phyloP scores from a whole-genome alignment of 2,113 vertebrate genomes.

The Coracopsis vasa region DNA sequence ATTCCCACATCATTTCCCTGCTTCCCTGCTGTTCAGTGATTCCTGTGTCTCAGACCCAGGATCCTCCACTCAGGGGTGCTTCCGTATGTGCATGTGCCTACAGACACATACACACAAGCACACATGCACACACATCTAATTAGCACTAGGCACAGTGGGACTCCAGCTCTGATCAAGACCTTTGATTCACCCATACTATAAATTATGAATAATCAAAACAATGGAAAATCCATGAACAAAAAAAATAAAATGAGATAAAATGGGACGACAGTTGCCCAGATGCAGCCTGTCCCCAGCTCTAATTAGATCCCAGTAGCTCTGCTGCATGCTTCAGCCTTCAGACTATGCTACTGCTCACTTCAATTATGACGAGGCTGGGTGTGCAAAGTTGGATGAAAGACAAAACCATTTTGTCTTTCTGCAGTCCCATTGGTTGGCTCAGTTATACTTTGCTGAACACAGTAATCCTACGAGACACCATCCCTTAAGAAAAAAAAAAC shows the following conservation, averaged over 20 bases:
- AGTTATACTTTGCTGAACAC: conserved; percentile 28
- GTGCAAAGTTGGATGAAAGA: conserved; percentile 1
- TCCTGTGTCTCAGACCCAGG: neutral
- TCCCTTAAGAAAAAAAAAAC: neutral
- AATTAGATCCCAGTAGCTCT: neutral
- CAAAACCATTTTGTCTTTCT: conserved; percentile 43
- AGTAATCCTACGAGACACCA: conserved; percentile 13
- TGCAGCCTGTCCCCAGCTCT: neutral
- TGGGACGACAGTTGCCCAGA: neutral
- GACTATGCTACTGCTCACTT: neutral
- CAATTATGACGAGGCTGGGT: neutral
- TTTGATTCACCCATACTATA: neutral
- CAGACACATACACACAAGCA: neutral
- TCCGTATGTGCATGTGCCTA: neutral
- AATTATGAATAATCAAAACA: conserved; percentile 17
- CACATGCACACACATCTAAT: neutral
- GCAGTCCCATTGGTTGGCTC: neutral
- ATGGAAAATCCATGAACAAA: neutral
- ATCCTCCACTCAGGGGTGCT: neutral
- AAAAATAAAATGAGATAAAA: neutral
- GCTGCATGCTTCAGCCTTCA: neutral
- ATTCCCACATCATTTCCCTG: conserved; percentile 1
- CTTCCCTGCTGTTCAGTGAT: neutral
- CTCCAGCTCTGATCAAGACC: neutral
- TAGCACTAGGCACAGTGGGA: neutral